Percentiles rank a stretch among this genome's conserved stretches.
Evolutionary conservation across 1,140 invertebrate species (phyloP).

Genomic region (Saccostrea cuccullata): DNA sequence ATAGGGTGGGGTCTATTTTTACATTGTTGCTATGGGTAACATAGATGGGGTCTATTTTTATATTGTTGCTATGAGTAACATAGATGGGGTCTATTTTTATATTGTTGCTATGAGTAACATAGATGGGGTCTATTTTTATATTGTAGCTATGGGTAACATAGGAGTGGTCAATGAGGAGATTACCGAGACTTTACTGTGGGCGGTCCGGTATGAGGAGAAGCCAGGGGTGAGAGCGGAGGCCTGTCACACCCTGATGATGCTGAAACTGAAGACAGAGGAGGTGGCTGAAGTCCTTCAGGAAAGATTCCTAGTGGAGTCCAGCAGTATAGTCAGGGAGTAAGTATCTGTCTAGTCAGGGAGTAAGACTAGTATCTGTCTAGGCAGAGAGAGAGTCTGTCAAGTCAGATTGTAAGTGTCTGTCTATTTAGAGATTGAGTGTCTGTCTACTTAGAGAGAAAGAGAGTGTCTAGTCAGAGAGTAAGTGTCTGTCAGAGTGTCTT

Average conservation of each 20-base stretch:
- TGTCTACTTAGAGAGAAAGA: too few relatives aligned
- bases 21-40: slow-evolving; percentile 74
- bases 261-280: slow-evolving; percentile 71
- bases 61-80: slow-evolving; percentile 75
- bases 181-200: slow-evolving; percentile 75
- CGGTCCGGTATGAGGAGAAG: slow-evolving; percentile 76
- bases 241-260: slow-evolving; percentile 72
- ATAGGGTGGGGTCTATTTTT: too few relatives aligned
- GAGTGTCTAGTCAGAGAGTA: background rate
- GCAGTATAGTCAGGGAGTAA: slow-evolving; percentile 73
- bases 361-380: background rate
- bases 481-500: background rate
- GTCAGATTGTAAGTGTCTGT: too few relatives aligned
- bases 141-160: slow-evolving; percentile 76
- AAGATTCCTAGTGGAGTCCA: slow-evolving; percentile 75
- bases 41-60: slow-evolving; percentile 69
- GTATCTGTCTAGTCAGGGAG: slow-evolving; percentile 43
- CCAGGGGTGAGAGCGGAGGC: slow-evolving; percentile 76
- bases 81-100: slow-evolving; percentile 66
- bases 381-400: too few relatives aligned
- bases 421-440: too few relatives aligned
- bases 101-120: too few relatives aligned
- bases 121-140: background rate
- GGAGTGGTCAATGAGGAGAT: slow-evolving; percentile 70
- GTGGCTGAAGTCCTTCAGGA: slow-evolving; percentile 76